Conservation (phyloP, 2,113 vertebrate species). For the Psilopogon haemacephalus region DNA sequence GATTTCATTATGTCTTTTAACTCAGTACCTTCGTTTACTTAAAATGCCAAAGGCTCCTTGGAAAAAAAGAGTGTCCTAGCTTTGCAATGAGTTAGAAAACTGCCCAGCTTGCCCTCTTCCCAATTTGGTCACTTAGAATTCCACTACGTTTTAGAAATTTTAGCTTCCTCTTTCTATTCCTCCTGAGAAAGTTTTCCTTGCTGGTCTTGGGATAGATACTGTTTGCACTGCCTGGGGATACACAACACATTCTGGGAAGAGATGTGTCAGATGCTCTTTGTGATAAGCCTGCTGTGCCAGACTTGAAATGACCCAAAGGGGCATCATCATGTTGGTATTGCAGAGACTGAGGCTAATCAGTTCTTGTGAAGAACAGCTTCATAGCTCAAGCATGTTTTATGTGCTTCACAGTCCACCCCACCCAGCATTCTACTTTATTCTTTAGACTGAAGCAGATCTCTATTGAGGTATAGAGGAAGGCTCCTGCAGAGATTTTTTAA, state of each 20-base stretch:
- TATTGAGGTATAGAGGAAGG: background rate
- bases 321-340: background rate
- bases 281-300: accelerated
- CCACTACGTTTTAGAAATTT: background rate
- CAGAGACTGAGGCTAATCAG: background rate
- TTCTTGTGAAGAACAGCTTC: background rate
- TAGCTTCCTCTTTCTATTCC: background rate
- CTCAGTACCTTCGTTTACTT: background rate
- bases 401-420: background rate
- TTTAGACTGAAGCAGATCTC: background rate
- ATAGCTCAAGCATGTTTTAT: background rate
- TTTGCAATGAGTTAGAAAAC: background rate
- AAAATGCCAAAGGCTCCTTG: background rate
- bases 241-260: background rate
- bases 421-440: accelerated
- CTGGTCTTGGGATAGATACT: background rate
- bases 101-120: background rate
- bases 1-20: background rate
- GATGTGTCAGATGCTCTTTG: background rate
- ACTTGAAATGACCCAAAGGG: background rate
- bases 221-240: background rate
- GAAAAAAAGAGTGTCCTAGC: background rate
- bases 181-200: background rate
- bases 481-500: background rate
- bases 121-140: background rate